These are phyloP conservation scores for Manis crassicaudata DNA, from an alignment of 2,797 vertebrate species.

Conservation along the genomic window DNA sequence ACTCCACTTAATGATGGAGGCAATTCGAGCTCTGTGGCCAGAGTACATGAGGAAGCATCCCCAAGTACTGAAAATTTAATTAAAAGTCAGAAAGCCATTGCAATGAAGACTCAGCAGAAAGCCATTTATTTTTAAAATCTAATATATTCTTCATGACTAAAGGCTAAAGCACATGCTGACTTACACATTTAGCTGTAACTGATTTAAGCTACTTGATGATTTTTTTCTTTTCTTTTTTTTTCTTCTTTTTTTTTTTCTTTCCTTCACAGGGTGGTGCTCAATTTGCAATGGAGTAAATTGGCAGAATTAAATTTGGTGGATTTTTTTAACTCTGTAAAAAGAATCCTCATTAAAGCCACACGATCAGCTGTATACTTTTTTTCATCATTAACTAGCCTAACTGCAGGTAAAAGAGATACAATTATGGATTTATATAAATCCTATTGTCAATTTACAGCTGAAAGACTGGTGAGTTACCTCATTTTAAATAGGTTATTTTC, in stretches of 20 bases:
- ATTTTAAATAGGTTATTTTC: conserved; percentile 91
- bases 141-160: conserved; percentile 95
- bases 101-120: conserved; percentile 93
- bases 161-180: conserved; percentile 94
- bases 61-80: conserved; percentile 94
- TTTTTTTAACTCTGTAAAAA: conserved; percentile 98
- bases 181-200: conserved; percentile 95
- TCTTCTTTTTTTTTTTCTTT: not conserved
- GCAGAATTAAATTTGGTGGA: conserved; percentile 98
- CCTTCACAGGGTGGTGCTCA: conserved; percentile 92
- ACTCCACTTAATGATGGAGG: conserved; percentile 85
- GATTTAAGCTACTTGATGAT: conserved; percentile 92
- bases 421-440: conserved; percentile 97
- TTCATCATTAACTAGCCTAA: conserved; percentile 96
- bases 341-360: conserved; percentile 97
- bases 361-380: conserved; percentile 91
- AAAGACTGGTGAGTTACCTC: conserved; percentile 91
- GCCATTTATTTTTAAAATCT: conserved; percentile 96
- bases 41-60: conserved; percentile 87
- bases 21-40: conserved; percentile 84
- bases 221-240: conserved; percentile 74
- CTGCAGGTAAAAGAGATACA: conserved; percentile 96
- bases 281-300: conserved; percentile 96
- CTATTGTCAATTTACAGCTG: conserved; percentile 98
- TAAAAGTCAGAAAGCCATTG: conserved; percentile 94